phyloP scores from a whole-genome alignment of 2,113 vertebrate species.

The Carassius gibelio region DNA sequence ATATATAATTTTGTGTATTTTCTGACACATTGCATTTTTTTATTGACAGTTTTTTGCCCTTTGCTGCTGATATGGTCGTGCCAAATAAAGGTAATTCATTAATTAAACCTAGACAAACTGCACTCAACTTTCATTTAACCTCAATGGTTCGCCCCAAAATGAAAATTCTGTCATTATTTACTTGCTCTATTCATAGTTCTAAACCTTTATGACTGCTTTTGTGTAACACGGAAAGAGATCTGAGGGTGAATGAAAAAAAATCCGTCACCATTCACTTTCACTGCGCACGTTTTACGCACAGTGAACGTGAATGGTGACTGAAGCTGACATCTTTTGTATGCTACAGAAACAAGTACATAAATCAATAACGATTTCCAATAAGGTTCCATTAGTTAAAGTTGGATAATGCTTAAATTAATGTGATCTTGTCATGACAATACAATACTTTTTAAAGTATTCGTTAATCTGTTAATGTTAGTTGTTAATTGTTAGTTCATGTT shows the following conservation, averaged over 20 bases:
- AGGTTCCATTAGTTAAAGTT: not conserved
- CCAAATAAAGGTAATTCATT: constrained; percentile 47
- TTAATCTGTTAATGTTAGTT: not conserved
- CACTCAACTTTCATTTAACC: not conserved
- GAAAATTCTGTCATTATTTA: not conserved
- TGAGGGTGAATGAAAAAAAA: not conserved
- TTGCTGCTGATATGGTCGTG: constrained; percentile 46
- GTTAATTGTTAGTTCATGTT: not conserved
- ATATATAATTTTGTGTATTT: not conserved
- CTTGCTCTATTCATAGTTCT: not conserved
- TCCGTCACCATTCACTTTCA: not conserved
- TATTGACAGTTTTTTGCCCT: constrained; percentile 36
- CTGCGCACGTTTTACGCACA: not conserved
- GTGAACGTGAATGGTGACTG: not conserved
- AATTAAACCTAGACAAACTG: not conserved
- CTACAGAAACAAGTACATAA: not conserved
- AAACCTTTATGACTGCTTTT: not conserved
- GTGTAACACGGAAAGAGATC: not conserved
- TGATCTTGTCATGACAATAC: not conserved
- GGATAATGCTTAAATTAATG: not conserved
- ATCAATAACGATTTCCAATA: not conserved
- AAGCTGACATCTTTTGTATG: not conserved
- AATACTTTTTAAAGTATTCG: not conserved
- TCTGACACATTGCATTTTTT: constrained; percentile 18
- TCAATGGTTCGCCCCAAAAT: not conserved